These are phyloP conservation scores for Drosophila lini DNA, from an alignment of 1,140 invertebrate species.

Conservation along the genomic window DNA sequence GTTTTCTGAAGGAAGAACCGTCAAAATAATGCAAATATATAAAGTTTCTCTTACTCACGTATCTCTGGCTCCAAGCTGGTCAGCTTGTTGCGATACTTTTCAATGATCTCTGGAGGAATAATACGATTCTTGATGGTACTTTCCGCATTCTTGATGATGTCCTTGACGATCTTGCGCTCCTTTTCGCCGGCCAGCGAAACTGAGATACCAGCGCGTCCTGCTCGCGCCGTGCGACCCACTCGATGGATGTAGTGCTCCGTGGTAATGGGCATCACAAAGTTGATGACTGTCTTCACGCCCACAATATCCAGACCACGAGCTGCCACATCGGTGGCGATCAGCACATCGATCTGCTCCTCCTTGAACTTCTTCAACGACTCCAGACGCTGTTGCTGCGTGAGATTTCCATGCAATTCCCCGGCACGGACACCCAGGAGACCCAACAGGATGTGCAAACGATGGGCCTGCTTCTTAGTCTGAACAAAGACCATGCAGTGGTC, in stretches of 20 bases:
- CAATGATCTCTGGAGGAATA: conserved; percentile 94
- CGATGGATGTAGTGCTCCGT: conserved; percentile 98
- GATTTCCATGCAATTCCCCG: conserved; percentile 97
- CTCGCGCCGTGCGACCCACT: conserved; percentile 96
- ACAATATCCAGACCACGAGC: conserved; percentile 98
- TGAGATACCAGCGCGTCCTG: conserved; percentile 94
- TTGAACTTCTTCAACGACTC: conserved; percentile 96
- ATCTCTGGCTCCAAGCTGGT: conserved; percentile 91
- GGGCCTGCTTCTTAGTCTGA: conserved; percentile 97
- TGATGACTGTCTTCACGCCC: conserved; percentile 98
- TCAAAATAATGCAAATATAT: not conserved
- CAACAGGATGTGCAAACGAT: conserved; percentile 95
- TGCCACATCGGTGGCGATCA: conserved; percentile 98
- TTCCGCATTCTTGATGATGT: conserved; percentile 94
- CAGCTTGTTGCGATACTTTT: conserved; percentile 93
- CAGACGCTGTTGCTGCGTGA: conserved; percentile 96
- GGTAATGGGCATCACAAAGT: conserved; percentile 97
- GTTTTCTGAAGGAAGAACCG: conserved; percentile 84
- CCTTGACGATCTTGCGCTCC: conserved; percentile 95
- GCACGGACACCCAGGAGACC: conserved; percentile 94
- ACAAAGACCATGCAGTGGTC: conserved; percentile 97
- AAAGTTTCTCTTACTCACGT: conserved; percentile 66
- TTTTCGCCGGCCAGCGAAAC: conserved; percentile 97
- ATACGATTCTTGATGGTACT: conserved; percentile 94
- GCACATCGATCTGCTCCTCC: conserved; percentile 94